Evolutionary conservation across 1,140 invertebrate species (phyloP), one percentile per base, ranked within the genome.

Genomic region (Chironomus tepperi): DNA sequence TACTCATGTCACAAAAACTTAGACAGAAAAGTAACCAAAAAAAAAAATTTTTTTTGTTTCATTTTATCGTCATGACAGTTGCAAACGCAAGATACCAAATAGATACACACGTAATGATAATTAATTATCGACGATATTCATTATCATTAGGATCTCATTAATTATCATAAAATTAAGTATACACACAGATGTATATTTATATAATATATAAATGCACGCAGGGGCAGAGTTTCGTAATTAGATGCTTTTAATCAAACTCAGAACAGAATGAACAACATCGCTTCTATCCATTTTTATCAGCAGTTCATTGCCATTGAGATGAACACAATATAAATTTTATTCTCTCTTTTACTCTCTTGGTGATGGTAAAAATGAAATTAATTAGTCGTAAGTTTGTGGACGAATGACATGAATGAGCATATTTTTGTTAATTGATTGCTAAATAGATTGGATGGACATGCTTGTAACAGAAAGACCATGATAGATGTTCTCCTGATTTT

Each of bases 101-200:
- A 57, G 12, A 57, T 12, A 57, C 8, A 3, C 65, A 70, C 65
- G 65, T 70, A 70, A 70, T 70, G 7, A 19, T 70, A 70, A 70
- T 70, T 70, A 70, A 70, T 70, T 70, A 70, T 70, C 65, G 16
- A 70, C 65, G 19, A 70, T 70, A 70, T 70, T 70, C 65, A 70
- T 70, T 70, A 70, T 70, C 65, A 70, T 70, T 70, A 70, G 19
- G 19, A 70, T 70, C 65, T 70, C 3, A 70, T 70, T 70, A 70
- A 70, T 70, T 70, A 70, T 70, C 3, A 70, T 70, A 70, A 70
- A 70, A 70, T 21, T 70, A 21, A 70, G 65, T 70, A 16, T 70
- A 70, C 18, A 10, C 24, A 34, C 24, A 34, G 24, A 34, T 34
- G 24, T 34, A 34, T 34, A 34, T 34, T 34, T 34, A 34, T 34